Percentiles rank a stretch among this genome's conserved stretches.
Conservation (phyloP, 2,113 vertebrate species). For the Callipepla californica region DNA sequence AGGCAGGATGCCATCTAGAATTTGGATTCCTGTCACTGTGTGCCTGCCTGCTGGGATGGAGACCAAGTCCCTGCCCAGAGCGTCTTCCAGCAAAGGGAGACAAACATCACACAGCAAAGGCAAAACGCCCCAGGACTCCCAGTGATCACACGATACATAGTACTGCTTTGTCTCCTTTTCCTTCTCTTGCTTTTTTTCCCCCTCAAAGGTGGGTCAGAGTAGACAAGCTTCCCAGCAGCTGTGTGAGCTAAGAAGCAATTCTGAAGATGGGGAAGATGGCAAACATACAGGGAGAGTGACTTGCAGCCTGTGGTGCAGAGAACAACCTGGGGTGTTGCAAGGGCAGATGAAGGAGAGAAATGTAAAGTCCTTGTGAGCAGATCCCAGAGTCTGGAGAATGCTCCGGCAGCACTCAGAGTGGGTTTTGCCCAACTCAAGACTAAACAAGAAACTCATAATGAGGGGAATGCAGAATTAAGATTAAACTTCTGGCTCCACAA, state of each 20-base stretch:
- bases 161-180: background rate
- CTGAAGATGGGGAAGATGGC: background rate
- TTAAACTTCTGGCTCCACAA: background rate
- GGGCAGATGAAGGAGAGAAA: rapidly evolving
- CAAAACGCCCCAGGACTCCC: background rate
- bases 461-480: background rate
- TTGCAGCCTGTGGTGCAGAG: background rate
- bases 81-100: background rate
- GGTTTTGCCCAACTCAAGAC: background rate
- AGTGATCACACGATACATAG: background rate
- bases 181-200: background rate
- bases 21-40: background rate
- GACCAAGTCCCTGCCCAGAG: background rate
- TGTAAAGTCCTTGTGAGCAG: background rate
- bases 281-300: rapidly evolving
- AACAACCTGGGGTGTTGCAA: rapidly evolving
- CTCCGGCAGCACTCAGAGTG: background rate
- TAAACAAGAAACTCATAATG: background rate
- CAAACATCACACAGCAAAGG: background rate
- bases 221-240: background rate
- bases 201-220: background rate
- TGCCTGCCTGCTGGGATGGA: background rate
- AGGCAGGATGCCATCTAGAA: background rate
- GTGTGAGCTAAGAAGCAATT: background rate
- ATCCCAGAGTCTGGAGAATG: background rate